Percentiles rank a stretch among this genome's conserved stretches.
These are phyloP conservation scores for Poeciliopsis turrubarensis DNA, from an alignment of 2,113 vertebrate genomes.

Conservation along the genomic window DNA sequence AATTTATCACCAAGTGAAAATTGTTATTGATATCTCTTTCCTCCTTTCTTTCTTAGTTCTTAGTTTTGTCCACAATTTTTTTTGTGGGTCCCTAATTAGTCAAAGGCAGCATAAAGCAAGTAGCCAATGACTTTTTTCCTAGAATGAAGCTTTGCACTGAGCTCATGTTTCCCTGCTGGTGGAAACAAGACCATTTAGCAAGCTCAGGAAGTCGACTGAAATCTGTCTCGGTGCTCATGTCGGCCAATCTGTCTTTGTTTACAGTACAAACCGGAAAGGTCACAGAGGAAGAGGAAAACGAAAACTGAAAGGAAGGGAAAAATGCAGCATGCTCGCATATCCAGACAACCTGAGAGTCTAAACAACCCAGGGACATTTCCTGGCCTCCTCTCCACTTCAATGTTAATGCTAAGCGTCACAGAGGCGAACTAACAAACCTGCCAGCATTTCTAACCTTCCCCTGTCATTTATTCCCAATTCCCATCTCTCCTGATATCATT, in stretches of 20 bases:
- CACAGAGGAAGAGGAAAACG: constrained; percentile 21
- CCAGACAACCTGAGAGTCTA: constrained; percentile 41
- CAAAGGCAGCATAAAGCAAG: not conserved
- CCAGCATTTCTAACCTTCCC: constrained; percentile 20
- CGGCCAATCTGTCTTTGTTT: not conserved
- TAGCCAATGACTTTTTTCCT: not conserved
- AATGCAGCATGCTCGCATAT: constrained; percentile 7
- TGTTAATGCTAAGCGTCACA: constrained; percentile 26
- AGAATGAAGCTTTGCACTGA: not conserved
- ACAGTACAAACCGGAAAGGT: constrained; percentile 37
- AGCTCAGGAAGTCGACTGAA: not conserved
- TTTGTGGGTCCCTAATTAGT: not conserved
- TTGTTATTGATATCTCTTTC: too few species aligned
- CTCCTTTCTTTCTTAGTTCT: not conserved
- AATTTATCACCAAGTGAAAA: too few species aligned
- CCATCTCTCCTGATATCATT: not conserved
- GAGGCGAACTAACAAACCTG: not conserved
- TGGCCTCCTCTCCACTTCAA: constrained; percentile 7
- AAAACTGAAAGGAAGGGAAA: not conserved
- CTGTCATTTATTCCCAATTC: constrained; percentile 27
- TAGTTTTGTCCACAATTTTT: not conserved
- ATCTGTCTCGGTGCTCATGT: not conserved
- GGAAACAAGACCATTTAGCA: not conserved
- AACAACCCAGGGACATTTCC: constrained; percentile 55
- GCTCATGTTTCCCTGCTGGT: constrained; percentile 1